A percentile compares a stretch with the other conserved stretches of the same genome.
Conservation (phyloP, 2,797 vertebrate genomes). For the Leuciscus waleckii region DNA sequence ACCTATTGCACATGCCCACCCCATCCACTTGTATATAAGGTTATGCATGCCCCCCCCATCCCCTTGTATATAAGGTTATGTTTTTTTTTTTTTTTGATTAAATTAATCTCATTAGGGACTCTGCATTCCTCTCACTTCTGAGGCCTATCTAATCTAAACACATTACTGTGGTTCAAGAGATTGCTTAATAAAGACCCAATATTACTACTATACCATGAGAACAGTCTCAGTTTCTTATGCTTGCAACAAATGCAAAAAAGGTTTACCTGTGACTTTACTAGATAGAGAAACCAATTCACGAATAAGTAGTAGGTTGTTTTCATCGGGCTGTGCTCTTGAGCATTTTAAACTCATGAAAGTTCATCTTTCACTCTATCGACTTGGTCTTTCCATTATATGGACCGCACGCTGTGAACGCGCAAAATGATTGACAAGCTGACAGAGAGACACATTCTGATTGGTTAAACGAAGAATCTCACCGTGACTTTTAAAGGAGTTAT, state of each 20-base stretch:
- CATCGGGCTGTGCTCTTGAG: too few species aligned
- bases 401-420: not conserved
- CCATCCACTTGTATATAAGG: constrained; percentile 85
- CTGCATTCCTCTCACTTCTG: constrained; percentile 78
- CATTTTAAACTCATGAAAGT: not conserved
- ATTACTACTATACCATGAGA: constrained; percentile 69
- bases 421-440: not conserved
- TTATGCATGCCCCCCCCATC: constrained; percentile 78
- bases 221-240: constrained; percentile 53
- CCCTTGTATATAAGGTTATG: constrained; percentile 86
- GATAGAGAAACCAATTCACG: not conserved
- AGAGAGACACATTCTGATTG: not conserved
- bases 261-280: constrained; percentile 10
- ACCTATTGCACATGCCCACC: constrained; percentile 82
- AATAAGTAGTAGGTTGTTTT: too few species aligned
- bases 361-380: not conserved
- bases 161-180: constrained; percentile 80
- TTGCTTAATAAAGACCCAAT: constrained; percentile 83
- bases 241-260: not conserved
- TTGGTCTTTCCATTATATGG: not conserved
- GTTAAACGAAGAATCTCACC: not conserved
- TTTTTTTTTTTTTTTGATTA: constrained; percentile 75
- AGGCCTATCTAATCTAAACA: constrained; percentile 79
- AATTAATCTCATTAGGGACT: constrained; percentile 78
- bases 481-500: not conserved